phyloP scores from a whole-genome alignment of 2,888 invertebrate genomes.

The Acrobasis repandana region DNA sequence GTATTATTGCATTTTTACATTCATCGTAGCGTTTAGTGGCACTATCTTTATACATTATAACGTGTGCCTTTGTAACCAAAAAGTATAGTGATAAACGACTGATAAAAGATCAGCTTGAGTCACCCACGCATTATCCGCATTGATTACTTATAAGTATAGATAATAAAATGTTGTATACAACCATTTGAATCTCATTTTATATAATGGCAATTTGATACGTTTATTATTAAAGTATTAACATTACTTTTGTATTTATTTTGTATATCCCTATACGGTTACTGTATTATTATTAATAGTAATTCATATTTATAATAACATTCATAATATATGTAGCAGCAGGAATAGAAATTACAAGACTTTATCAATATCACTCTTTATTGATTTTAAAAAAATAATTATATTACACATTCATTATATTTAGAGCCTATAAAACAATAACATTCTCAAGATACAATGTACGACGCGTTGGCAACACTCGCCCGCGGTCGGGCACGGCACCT shows the following conservation, averaged over 20 bases:
- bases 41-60: not conserved
- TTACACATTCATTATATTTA: constrained; percentile 78
- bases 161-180: constrained; percentile 26
- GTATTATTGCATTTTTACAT: constrained; percentile 1
- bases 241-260: constrained; percentile 6
- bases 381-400: constrained; percentile 82
- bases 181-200: constrained; percentile 47
- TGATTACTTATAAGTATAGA: constrained; percentile 23
- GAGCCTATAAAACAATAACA: constrained; percentile 75
- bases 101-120: constrained; percentile 13
- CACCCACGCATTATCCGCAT: constrained; percentile 7
- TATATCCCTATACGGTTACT: not conserved
- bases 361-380: constrained; percentile 82
- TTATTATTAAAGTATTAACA: constrained; percentile 33
- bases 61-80: constrained; percentile 10
- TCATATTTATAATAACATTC: not conserved
- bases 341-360: constrained; percentile 38
- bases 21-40: not conserved
- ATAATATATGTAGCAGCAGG: too few relatives aligned
- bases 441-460: constrained; percentile 58
- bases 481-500: constrained; percentile 36
- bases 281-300: not conserved
- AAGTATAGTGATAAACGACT: constrained; percentile 9
- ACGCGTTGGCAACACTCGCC: constrained; percentile 49
- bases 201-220: constrained; percentile 42